phyloP scores from a whole-genome alignment of 2,888 invertebrate genomes.

The Acleris emargana region DNA sequence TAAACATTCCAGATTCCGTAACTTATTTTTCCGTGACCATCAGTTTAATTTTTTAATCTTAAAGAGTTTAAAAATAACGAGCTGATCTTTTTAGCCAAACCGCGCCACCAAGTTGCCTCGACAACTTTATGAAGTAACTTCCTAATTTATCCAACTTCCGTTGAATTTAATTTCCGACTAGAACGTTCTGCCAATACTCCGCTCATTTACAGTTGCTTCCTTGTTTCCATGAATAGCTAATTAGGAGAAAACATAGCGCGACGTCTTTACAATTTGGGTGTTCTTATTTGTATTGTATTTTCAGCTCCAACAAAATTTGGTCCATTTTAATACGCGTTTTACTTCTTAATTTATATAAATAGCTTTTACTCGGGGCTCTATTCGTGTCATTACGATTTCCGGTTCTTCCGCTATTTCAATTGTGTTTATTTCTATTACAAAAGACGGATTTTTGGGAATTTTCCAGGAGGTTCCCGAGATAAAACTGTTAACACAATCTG shows the following conservation, averaged over 20 bases:
- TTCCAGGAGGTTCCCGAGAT: too few relatives aligned
- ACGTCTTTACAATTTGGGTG: constrained; percentile 13
- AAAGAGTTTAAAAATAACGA: not conserved
- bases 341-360: too few relatives aligned
- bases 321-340: not conserved
- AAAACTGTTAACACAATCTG: too few relatives aligned
- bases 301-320: not conserved
- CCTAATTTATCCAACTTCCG: constrained; percentile 19
- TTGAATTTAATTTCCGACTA: constrained; percentile 22
- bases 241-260: constrained; percentile 21
- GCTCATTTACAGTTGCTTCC: constrained; percentile 25
- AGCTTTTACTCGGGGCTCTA: too few relatives aligned
- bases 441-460: too few relatives aligned
- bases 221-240: constrained; percentile 30
- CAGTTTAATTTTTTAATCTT: too few relatives aligned
- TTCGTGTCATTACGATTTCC: too few relatives aligned
- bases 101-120: not conserved
- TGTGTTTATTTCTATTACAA: too few relatives aligned
- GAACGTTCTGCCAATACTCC: constrained; percentile 24
- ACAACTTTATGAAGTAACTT: constrained; percentile 13
- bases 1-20: too few relatives aligned
- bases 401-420: too few relatives aligned
- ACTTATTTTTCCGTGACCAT: too few relatives aligned
- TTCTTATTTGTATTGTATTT: constrained; percentile 12
- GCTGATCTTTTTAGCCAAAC: not conserved